A percentile compares a stretch with the other conserved stretches of the same genome.
Evolutionary conservation across 2,888 invertebrate genomes (phyloP).

Genomic region (Neuroscelio doddi): DNA sequence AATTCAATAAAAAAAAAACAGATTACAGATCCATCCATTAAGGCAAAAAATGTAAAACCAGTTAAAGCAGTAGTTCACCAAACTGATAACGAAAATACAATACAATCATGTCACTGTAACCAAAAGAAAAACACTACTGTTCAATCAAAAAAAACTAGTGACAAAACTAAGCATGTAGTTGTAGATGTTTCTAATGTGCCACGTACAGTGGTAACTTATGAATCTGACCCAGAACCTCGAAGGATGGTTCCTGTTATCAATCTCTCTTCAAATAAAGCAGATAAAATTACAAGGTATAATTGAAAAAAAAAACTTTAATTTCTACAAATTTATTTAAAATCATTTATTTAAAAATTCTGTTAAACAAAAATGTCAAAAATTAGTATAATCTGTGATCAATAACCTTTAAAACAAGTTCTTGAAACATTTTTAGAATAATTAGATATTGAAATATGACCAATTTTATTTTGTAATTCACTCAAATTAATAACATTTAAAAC

Average conservation of each 20-base stretch:
- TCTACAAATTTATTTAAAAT: neutral
- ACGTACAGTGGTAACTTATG: slow-evolving; percentile 20
- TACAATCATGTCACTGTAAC: neutral
- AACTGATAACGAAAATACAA: neutral
- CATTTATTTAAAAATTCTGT: neutral
- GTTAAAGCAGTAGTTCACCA: slow-evolving; percentile 19
- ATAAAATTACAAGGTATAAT: slow-evolving; percentile 56
- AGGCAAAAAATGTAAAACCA: slow-evolving; percentile 1
- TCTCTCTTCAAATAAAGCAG: slow-evolving; percentile 50
- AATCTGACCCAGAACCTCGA: slow-evolving; percentile 50
- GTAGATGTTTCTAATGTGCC: slow-evolving; percentile 2
- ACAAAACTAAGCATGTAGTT: slow-evolving; percentile 5
- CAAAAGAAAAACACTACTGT: neutral
- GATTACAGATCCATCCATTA: neutral
- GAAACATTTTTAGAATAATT: neutral
- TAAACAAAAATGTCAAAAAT: neutral
- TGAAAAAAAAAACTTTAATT: no score
- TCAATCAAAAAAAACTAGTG: slow-evolving; percentile 3
- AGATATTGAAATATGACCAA: no score
- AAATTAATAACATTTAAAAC: neutral
- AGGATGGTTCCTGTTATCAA: slow-evolving; percentile 50
- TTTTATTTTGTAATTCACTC: neutral
- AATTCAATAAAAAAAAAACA: neutral
- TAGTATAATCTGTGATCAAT: neutral
- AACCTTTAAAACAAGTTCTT: neutral